These are phyloP conservation scores for Hylaeus volcanicus DNA, from an alignment of 1,140 invertebrate genomes.

Conservation along the genomic window DNA sequence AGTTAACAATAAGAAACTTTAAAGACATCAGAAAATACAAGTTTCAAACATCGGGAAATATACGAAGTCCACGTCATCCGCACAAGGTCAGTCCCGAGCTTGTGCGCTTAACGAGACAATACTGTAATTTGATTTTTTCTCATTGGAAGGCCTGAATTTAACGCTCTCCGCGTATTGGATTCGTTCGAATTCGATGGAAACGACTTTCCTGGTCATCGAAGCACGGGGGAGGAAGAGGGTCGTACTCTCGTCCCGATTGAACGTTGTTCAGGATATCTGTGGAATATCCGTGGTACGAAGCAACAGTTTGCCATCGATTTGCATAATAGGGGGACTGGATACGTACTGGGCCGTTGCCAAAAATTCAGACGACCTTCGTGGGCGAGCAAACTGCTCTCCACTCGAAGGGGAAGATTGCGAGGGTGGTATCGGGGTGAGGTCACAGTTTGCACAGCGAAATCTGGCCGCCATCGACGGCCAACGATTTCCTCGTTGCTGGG, in stretches of 20 bases:
- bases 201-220: neutral
- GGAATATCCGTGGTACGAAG: neutral
- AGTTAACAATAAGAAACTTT: too few species aligned
- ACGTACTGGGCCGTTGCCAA: slow-evolving; percentile 20
- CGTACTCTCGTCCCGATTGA: neutral
- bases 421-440: neutral
- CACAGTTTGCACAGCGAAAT: neutral
- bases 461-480: neutral
- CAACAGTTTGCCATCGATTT: slow-evolving; percentile 45
- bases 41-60: too few species aligned
- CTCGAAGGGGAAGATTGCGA: neutral
- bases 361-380: neutral
- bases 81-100: too few species aligned
- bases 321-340: neutral
- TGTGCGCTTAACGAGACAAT: too few species aligned
- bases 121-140: too few species aligned
- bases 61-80: too few species aligned
- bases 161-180: too few species aligned
- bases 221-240: neutral
- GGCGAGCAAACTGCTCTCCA: neutral
- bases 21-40: too few species aligned
- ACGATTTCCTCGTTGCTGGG: neutral
- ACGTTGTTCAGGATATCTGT: neutral
- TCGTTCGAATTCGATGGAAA: neutral
- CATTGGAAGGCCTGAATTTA: too few species aligned